Conservation (phyloP, 2,113 vertebrate species). For the Bombycilla garrulus region DNA sequence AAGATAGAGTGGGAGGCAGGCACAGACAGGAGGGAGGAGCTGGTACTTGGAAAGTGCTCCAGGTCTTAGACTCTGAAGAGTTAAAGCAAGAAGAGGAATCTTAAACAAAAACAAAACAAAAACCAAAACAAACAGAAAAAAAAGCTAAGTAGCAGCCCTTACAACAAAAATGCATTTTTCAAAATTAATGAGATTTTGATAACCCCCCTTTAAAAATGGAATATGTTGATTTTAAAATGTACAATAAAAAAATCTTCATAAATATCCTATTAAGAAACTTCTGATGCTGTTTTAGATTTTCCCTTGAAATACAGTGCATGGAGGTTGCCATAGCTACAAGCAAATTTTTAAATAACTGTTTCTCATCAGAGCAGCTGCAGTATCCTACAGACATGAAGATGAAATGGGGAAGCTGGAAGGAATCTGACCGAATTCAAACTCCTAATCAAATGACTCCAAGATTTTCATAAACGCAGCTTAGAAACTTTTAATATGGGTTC, state of each 20-base stretch:
- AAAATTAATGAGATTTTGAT: constrained; percentile 46
- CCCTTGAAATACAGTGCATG: constrained; percentile 56
- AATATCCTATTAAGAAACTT: constrained; percentile 65
- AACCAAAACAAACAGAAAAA: no score
- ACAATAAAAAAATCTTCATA: constrained; percentile 46
- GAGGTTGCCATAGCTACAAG: constrained; percentile 68
- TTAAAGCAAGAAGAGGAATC: background rate
- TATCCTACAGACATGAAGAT: background rate
- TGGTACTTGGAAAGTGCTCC: background rate
- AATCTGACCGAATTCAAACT: background rate
- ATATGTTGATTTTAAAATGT: constrained; percentile 47
- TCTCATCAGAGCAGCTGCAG: constrained; percentile 55
- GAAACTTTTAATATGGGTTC: background rate
- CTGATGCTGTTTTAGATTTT: constrained; percentile 56
- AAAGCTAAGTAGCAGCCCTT: background rate
- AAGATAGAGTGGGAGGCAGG: background rate
- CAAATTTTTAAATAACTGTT: constrained; percentile 69
- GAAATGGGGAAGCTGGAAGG: background rate
- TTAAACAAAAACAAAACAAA: background rate
- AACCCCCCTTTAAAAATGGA: constrained; percentile 8
- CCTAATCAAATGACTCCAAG: background rate
- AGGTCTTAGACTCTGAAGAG: background rate
- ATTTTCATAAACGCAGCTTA: background rate
- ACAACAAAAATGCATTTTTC: background rate
- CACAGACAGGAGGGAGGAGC: background rate